Conservation (phyloP, 1,140 invertebrate species). For the Tetramorium parvispinum region DNA sequence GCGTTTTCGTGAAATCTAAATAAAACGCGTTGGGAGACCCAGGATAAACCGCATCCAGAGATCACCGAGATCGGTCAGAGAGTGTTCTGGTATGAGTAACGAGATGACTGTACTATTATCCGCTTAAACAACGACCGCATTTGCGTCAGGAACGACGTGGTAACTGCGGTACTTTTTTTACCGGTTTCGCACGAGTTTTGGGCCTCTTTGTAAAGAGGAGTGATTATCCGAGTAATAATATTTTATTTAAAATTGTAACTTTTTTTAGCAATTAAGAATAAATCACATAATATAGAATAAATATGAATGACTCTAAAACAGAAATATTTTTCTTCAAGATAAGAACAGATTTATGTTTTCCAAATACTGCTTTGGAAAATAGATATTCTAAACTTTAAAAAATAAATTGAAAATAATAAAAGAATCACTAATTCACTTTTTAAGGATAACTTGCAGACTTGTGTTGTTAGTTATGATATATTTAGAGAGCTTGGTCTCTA, state of each 20-base stretch:
- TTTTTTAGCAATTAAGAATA: background rate
- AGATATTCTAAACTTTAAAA: background rate
- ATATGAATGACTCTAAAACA: background rate
- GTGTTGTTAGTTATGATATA: background rate
- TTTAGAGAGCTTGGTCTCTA: conserved; percentile 1
- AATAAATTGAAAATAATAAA: background rate
- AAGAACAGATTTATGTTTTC: background rate
- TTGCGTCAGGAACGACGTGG: conserved; percentile 65
- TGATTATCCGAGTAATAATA: background rate
- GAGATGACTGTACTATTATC: conserved; percentile 57
- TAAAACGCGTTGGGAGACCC: conserved; percentile 67
- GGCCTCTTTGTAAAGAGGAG: background rate
- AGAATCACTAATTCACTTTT: background rate
- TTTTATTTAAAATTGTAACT: conserved; percentile 3
- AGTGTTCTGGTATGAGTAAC: conserved; percentile 48
- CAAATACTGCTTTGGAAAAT: background rate
- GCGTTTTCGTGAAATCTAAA: conserved; percentile 73
- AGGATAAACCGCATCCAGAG: conserved; percentile 52
- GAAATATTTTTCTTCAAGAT: background rate
- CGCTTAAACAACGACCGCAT: conserved; percentile 66
- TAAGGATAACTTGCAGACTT: background rate
- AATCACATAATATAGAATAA: background rate
- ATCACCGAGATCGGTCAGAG: conserved; percentile 67
- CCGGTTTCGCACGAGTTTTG: conserved; percentile 10
- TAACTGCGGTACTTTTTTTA: conserved; percentile 60